Percentiles rank a stretch among this genome's conserved stretches.
Conservation (phyloP, 2,113 vertebrate species). For the Catharus fuscescens region DNA sequence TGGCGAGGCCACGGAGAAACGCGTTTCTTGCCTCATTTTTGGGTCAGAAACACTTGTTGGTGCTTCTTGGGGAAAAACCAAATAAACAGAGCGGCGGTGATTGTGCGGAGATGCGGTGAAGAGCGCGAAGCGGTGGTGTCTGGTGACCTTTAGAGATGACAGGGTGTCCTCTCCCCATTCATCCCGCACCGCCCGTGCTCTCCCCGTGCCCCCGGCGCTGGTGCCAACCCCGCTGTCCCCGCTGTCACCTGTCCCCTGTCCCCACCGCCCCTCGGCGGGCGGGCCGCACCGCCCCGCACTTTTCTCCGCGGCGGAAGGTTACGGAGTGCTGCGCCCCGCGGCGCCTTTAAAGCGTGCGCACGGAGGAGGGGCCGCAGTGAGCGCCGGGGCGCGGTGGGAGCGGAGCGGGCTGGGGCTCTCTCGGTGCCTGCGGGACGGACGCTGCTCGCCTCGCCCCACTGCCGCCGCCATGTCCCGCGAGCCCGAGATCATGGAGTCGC, state of each 20-base stretch:
- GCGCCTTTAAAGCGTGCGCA: neutral
- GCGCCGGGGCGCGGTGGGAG: accelerated
- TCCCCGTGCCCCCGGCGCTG: no score
- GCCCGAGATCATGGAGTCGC: conserved; percentile 87
- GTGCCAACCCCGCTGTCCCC: accelerated
- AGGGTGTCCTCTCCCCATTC: neutral
- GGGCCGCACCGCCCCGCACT: neutral
- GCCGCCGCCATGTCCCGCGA: conserved; percentile 83
- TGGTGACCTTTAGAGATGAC: neutral
- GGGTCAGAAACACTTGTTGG: neutral
- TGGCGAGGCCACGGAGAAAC: neutral
- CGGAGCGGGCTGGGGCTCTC: accelerated
- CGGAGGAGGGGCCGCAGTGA: neutral
- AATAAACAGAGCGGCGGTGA: neutral
- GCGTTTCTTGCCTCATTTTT: neutral
- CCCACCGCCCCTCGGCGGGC: neutral
- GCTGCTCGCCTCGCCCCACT: accelerated
- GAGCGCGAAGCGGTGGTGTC: neutral
- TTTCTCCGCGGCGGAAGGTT: conserved; percentile 67
- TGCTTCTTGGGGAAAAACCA: neutral
- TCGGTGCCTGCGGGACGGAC: accelerated
- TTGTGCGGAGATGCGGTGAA: accelerated
- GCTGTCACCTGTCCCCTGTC: no score
- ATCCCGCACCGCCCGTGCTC: neutral
- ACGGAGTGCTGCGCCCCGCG: accelerated